Conservation (phyloP, 2,888 invertebrate genomes). For the Myopa testacea region DNA sequence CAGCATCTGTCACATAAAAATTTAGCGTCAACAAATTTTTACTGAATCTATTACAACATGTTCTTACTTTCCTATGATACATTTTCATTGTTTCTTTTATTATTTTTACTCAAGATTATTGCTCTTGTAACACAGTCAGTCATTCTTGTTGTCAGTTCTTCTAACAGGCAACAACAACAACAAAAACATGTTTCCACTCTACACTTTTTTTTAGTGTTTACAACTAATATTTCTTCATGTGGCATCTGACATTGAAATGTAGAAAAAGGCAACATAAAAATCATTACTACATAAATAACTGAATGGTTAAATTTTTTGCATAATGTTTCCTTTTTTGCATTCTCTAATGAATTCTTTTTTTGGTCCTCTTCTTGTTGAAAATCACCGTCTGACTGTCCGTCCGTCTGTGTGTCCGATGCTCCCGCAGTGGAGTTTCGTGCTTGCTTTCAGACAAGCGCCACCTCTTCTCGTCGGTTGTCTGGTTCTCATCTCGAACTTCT, state of each 20-base stretch:
- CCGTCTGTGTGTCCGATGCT: conserved; percentile 2
- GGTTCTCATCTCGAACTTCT: conserved; percentile 19
- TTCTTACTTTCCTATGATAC: too few relatives aligned
- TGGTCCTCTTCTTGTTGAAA: background rate
- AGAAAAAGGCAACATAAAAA: background rate
- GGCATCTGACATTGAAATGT: conserved; percentile 18
- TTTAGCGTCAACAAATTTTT: too few relatives aligned
- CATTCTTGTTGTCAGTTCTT: background rate
- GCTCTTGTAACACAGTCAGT: background rate
- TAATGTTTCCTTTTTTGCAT: conserved; percentile 9
- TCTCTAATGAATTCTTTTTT: conserved; percentile 18
- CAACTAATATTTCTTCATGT: conserved; percentile 6
- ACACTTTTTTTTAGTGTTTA: background rate
- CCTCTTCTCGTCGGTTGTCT: conserved; percentile 6
- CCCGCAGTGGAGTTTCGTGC: background rate
- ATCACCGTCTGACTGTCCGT: conserved; percentile 4
- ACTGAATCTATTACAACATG: too few relatives aligned
- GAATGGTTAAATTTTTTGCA: conserved; percentile 31
- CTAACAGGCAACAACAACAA: background rate
- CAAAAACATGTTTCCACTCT: background rate
- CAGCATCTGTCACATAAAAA: too few relatives aligned
- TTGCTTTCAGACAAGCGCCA: conserved; percentile 16
- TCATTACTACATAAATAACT: conserved; percentile 9
- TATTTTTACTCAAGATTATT: conserved; percentile 15
- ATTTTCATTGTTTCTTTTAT: background rate